phyloP scores from a whole-genome alignment of 2,888 invertebrate genomes.

The Nemoura dubitans region DNA sequence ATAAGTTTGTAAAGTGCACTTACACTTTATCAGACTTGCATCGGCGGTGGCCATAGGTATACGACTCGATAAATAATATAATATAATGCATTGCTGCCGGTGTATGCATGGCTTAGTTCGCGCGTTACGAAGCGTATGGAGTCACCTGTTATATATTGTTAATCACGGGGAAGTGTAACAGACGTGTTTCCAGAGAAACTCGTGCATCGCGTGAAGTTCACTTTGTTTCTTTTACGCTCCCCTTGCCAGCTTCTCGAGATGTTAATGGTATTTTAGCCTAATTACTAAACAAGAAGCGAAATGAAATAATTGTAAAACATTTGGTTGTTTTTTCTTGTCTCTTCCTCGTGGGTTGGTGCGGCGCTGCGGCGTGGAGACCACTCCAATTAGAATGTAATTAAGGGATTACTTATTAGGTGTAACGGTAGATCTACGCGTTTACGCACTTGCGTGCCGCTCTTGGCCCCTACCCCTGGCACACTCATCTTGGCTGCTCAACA shows the following conservation, averaged over 20 bases:
- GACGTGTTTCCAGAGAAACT: not conserved
- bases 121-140: not conserved
- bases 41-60: not conserved
- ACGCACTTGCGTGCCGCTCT: not conserved
- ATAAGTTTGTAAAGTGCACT: not conserved
- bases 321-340: not conserved
- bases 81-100: not conserved
- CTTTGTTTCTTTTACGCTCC: not conserved
- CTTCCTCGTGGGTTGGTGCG: not conserved
- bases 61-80: not conserved
- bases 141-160: not conserved
- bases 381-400: conserved; percentile 12
- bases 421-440: not conserved
- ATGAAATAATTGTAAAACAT: conserved; percentile 1
- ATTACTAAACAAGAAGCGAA: not conserved
- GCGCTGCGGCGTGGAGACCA: not conserved
- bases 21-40: conserved; percentile 7
- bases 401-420: not conserved
- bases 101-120: not conserved
- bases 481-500: not conserved
- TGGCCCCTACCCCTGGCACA: not conserved
- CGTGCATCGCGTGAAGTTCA: not conserved
- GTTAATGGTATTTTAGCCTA: not conserved
- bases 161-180: not conserved
- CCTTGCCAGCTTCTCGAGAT: not conserved